phyloP scores from a whole-genome alignment of 2,888 invertebrate species.

The Tryphoninae sp. region DNA sequence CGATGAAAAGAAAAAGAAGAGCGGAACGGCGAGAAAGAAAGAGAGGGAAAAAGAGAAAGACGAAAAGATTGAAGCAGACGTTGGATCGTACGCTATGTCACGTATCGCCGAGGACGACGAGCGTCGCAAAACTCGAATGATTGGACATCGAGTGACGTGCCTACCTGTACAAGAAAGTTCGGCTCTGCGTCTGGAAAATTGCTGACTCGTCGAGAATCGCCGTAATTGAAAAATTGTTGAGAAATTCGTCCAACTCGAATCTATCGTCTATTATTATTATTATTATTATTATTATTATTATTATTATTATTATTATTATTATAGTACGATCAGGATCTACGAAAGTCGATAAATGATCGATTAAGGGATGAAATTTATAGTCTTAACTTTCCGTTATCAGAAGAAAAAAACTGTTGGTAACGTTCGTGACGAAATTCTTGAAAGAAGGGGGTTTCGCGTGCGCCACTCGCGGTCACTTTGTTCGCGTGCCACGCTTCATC shows the following conservation, averaged over 20 bases:
- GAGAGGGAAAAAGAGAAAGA: conserved; percentile 20
- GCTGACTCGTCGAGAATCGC: background rate
- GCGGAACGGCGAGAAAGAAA: background rate
- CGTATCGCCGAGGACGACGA: conserved; percentile 47
- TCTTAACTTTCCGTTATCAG: background rate
- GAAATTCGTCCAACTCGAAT: background rate
- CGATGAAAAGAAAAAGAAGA: conserved; percentile 53
- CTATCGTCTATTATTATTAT: background rate
- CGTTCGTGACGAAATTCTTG: background rate
- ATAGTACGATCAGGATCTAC: background rate
- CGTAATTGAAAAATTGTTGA: conserved; percentile 3
- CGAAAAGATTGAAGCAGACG: conserved; percentile 35
- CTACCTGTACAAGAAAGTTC: background rate
- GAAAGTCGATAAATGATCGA: background rate
- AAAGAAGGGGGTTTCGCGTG: conserved; percentile 15
- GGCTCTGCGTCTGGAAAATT: background rate
- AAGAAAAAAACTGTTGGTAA: background rate
- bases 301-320: background rate
- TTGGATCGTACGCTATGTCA: conserved; percentile 34
- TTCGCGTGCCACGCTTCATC: conserved; percentile 64
- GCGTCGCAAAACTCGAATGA: conserved; percentile 24
- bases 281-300: too few species aligned
- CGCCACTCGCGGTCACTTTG: conserved; percentile 41
- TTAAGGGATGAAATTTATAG: background rate
- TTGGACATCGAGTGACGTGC: conserved; percentile 20